These are phyloP conservation scores for Sepioteuthis lessoniana DNA, from an alignment of 2,888 invertebrate species.

Conservation along the genomic window DNA sequence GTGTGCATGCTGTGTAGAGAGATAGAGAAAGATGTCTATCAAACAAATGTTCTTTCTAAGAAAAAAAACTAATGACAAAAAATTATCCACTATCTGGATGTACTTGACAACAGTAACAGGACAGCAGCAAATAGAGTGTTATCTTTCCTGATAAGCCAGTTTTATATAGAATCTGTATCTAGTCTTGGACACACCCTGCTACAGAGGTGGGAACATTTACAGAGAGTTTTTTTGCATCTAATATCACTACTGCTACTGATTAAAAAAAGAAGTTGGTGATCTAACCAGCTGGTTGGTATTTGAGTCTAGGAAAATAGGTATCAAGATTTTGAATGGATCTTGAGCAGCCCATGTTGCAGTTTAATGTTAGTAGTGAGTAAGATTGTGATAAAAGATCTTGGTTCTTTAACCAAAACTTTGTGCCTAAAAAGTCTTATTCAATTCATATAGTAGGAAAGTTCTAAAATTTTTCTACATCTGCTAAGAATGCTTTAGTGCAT, in stretches of 20 bases:
- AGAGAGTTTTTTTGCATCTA: neutral
- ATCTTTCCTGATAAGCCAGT: neutral
- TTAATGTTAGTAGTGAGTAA: neutral
- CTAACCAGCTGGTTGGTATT: neutral
- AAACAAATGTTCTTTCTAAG: neutral
- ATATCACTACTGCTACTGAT: neutral
- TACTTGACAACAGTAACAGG: neutral
- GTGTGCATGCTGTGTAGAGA: neutral
- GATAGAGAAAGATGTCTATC: too few species aligned
- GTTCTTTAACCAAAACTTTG: too few species aligned
- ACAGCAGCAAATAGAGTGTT: conserved; percentile 9
- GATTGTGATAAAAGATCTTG: neutral
- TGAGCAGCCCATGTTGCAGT: neutral
- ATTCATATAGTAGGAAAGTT: too few species aligned
- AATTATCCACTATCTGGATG: neutral
- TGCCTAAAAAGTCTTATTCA: too few species aligned
- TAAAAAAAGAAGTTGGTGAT: neutral
- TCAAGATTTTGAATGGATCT: neutral
- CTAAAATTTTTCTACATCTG: too few species aligned
- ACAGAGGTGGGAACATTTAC: conserved; percentile 16
- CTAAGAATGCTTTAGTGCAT: too few species aligned
- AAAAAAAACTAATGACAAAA: neutral
- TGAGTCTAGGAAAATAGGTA: too few species aligned
- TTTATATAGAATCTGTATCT: neutral
- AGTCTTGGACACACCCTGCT: neutral